Conservation (phyloP, 2,888 invertebrate species). For the Philereme transversata region DNA sequence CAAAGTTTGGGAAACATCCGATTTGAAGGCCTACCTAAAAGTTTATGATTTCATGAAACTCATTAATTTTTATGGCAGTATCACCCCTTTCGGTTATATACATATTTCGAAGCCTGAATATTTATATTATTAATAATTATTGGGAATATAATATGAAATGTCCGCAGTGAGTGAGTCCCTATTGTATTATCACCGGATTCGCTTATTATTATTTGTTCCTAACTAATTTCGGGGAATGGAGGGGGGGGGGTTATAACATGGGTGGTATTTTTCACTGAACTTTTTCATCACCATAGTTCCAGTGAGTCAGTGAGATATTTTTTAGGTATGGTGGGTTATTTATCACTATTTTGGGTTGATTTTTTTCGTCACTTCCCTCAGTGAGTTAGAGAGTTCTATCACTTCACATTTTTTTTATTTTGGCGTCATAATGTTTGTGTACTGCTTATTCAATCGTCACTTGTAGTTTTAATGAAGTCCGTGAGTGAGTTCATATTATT, state of each 20-base stretch:
- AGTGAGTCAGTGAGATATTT: constrained; percentile 1
- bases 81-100: no score
- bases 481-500: background rate
- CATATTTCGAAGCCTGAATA: no score
- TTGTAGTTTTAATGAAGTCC: background rate
- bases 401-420: constrained; percentile 6
- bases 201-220: constrained; percentile 26
- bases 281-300: background rate
- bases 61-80: no score
- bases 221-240: constrained; percentile 18
- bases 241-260: constrained; percentile 12
- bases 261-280: background rate
- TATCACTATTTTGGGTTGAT: constrained; percentile 8
- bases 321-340: constrained; percentile 17
- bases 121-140: no score
- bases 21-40: no score
- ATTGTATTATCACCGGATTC: constrained; percentile 26
- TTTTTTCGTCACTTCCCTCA: constrained; percentile 9
- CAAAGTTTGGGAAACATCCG: no score
- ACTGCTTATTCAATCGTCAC: constrained; percentile 1
- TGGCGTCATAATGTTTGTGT: background rate
- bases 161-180: constrained; percentile 7
- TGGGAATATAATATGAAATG: background rate
- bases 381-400: constrained; percentile 1
- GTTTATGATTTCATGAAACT: no score